phyloP scores from a whole-genome alignment of 2,888 invertebrate genomes.

The Drosophila quinaria region DNA sequence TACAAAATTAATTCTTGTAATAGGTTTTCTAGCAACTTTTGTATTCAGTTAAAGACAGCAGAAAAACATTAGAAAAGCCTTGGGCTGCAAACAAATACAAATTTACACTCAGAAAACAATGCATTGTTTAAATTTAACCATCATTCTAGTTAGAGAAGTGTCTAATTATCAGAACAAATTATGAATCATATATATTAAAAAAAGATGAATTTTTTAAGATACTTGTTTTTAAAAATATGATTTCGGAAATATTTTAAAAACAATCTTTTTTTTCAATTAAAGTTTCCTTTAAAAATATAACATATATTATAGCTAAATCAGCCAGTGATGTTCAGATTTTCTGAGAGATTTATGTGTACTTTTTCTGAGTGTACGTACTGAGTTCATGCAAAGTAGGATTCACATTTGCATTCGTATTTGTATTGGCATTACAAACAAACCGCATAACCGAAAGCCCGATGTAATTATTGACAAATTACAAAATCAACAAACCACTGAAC shows the following conservation, averaged over 20 bases:
- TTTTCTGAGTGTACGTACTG: not conserved
- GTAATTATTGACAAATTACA: conserved; percentile 77
- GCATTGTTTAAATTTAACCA: too few species aligned
- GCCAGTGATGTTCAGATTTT: too few species aligned
- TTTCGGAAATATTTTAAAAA: too few species aligned
- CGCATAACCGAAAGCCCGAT: conserved; percentile 57
- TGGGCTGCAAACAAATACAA: conserved; percentile 27
- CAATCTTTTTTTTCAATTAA: too few species aligned
- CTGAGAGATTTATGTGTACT: too few species aligned
- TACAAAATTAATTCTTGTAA: not conserved
- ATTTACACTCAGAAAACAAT: not conserved
- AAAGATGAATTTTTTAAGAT: too few species aligned
- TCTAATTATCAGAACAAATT: too few species aligned
- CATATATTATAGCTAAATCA: too few species aligned
- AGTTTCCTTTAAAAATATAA: too few species aligned
- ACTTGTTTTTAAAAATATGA: too few species aligned
- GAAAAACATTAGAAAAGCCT: conserved; percentile 1
- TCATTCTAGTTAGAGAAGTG: too few species aligned
- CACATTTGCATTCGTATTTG: conserved; percentile 28
- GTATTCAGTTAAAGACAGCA: conserved; percentile 9
- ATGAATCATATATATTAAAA: too few species aligned
- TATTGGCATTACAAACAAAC: conserved; percentile 57
- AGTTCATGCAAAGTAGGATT: conserved; percentile 16
- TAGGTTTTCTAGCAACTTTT: conserved; percentile 1
- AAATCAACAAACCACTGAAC: conserved; percentile 74